phyloP scores from a whole-genome alignment of 2,888 invertebrate genomes.

The Melanostoma mellinum region DNA sequence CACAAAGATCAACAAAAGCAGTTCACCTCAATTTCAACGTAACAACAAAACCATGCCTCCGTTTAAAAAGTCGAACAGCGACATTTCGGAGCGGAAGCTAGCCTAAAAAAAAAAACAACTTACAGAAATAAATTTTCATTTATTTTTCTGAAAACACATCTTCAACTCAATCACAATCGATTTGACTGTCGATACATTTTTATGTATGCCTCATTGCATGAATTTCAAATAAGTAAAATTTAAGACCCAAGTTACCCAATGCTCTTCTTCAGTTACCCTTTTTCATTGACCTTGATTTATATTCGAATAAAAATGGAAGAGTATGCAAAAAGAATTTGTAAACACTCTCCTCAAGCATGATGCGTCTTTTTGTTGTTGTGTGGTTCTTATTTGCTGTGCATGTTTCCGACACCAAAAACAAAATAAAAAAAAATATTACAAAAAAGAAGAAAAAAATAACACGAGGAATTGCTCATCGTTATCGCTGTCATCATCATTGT shows the following conservation, averaged over 20 bases:
- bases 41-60: background rate
- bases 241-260: conserved; percentile 23
- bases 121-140: background rate
- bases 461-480: conserved; percentile 30
- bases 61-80: conserved; percentile 10
- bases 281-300: conserved; percentile 57
- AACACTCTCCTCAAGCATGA: conserved; percentile 50
- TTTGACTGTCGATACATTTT: conserved; percentile 12
- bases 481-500: conserved; percentile 63
- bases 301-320: conserved; percentile 57
- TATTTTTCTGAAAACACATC: conserved; percentile 20
- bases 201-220: conserved; percentile 22
- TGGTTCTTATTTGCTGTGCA: background rate
- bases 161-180: conserved; percentile 25
- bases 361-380: conserved; percentile 1
- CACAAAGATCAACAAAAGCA: too few species aligned
- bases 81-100: conserved; percentile 27
- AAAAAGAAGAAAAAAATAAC: conserved; percentile 7
- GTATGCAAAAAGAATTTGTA: conserved; percentile 54
- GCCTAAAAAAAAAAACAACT: background rate
- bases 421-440: background rate
- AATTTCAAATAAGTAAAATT: conserved; percentile 30
- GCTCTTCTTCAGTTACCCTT: conserved; percentile 21
- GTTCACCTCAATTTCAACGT: too few species aligned
- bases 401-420: conserved; percentile 21